These are phyloP conservation scores for Galeopsomyia nigrocyanea DNA, from an alignment of 2,888 invertebrate genomes.

Conservation along the genomic window DNA sequence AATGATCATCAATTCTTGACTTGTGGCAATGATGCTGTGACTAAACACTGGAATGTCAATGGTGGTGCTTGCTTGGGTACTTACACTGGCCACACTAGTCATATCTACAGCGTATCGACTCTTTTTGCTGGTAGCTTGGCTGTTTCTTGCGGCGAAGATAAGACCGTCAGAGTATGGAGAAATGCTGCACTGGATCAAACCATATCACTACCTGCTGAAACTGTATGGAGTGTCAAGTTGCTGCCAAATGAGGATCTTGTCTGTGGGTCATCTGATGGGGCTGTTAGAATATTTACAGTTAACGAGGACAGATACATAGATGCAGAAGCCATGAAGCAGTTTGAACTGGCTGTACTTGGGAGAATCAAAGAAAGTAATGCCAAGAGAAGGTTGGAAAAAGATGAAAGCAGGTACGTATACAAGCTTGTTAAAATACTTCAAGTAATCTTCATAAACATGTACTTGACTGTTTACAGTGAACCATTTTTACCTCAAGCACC, in stretches of 20 bases:
- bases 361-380: not conserved
- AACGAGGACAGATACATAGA: constrained; percentile 79
- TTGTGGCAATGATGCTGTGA: constrained; percentile 91
- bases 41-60: constrained; percentile 85
- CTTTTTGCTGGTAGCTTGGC: constrained; percentile 74
- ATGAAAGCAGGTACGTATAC: constrained; percentile 74
- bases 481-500: constrained; percentile 69
- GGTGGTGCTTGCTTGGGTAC: constrained; percentile 83
- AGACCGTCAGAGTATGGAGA: constrained; percentile 86
- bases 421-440: not conserved
- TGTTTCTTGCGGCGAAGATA: constrained; percentile 89
- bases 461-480: not conserved
- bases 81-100: constrained; percentile 87
- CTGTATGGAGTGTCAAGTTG: constrained; percentile 89
- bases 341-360: constrained; percentile 79
- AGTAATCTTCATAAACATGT: not conserved
- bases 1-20: constrained; percentile 85
- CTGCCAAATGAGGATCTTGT: constrained; percentile 91
- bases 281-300: constrained; percentile 87
- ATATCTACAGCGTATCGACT: constrained; percentile 77
- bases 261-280: constrained; percentile 84
- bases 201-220: constrained; percentile 85
- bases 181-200: constrained; percentile 75
- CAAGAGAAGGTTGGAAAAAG: not conserved
- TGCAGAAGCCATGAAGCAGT: constrained; percentile 74